phyloP scores from a whole-genome alignment of 2,888 invertebrate genomes.

The Nephrotoma flavescens region DNA sequence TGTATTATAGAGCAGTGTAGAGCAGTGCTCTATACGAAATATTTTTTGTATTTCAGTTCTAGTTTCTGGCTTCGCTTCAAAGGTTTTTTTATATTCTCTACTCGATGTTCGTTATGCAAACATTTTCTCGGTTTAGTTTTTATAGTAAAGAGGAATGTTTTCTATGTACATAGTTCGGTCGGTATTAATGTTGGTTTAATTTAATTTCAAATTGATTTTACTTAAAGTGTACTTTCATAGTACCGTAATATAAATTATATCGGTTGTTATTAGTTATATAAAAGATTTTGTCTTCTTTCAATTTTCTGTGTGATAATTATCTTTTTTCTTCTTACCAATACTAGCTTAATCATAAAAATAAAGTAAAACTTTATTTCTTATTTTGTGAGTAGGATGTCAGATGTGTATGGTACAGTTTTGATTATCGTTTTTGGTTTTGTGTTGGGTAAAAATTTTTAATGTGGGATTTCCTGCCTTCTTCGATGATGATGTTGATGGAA shows the following conservation, averaged over 20 bases:
- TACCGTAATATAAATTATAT: not conserved
- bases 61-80: not conserved
- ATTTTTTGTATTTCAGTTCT: not conserved
- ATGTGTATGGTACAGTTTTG: not conserved
- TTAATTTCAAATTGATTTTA: not conserved
- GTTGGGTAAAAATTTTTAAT: not conserved
- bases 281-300: not conserved
- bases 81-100: not conserved
- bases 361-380: not conserved
- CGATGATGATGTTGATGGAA: not conserved
- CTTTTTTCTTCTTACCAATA: not conserved
- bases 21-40: not conserved
- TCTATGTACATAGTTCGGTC: not conserved
- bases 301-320: conserved; percentile 2
- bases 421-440: not conserved
- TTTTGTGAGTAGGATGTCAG: conserved; percentile 4
- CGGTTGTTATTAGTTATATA: not conserved
- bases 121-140: not conserved
- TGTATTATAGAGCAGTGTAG: not conserved
- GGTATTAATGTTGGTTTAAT: not conserved
- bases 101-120: not conserved
- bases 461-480: conserved; percentile 3
- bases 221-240: not conserved
- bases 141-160: not conserved
- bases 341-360: not conserved